Evolutionary conservation across 2,888 invertebrate genomes (phyloP), one percentile per base, ranked within the genome.

Genomic region (Rhamnusium bicolor): DNA sequence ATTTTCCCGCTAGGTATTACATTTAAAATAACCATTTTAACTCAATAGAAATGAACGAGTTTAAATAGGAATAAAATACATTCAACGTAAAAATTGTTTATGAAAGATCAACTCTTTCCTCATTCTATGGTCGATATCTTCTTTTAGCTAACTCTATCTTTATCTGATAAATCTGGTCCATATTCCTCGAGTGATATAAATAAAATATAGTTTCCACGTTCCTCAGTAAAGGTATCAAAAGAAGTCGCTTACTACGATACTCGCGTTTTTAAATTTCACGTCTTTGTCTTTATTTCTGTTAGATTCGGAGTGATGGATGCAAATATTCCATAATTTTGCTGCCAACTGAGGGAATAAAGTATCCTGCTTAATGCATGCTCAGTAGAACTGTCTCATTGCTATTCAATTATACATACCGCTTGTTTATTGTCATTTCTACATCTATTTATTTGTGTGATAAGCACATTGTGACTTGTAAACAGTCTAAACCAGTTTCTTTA

Each of bases 401-500:
- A 51, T 49, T 63, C 24, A 51, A n/a, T 63, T 19, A 16, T 49
- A 62, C 46, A 47, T 40, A 61, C 62, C 21, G 27, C 6, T 46
- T 40, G 63, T 51, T 47, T 61, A 61, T 61, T 63, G 49, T 63
- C 49, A 49, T 51, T 21, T 63, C 27, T 24, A 46, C 63, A 49
- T 16, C 49, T 49, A 63, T 63, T 27, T 63, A 49, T 63, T 27
- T 63, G 63, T 14, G 32, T 24, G 63, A 49, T 63, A 63, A 63
- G 19, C 27, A 63, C 49, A 27, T n/a, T 49, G 54, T 24, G 14
- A 67, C 53, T 66, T 32, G 66, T 18, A 32, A 53, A 66, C 66
- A 21, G 14, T 27, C 47, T n/a, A 73, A 65, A 32, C 56, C 68
- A 60, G 73, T 73, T 73, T 53, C 60, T 24, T 16, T 49, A 10